phyloP scores from a whole-genome alignment of 1,140 invertebrate genomes.

The Drosophila ambigua region DNA sequence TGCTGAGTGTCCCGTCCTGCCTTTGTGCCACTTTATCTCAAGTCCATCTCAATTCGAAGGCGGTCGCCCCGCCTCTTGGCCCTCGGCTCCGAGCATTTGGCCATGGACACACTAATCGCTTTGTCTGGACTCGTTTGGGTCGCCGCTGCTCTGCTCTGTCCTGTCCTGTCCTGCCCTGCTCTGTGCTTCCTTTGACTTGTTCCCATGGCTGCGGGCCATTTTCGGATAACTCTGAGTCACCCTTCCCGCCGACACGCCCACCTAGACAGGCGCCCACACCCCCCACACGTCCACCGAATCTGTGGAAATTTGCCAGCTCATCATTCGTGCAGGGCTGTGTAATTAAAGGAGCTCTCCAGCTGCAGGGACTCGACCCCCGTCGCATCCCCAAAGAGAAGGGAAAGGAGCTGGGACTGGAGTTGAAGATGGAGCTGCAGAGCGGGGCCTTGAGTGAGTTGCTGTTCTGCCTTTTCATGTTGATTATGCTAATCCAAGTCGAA shows the following conservation, averaged over 20 bases:
- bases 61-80: not conserved
- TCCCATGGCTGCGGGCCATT: slow-evolving; percentile 62
- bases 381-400: slow-evolving; percentile 23
- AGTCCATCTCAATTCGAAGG: slow-evolving; percentile 74
- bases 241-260: slow-evolving; percentile 29
- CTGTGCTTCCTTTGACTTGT: slow-evolving; percentile 31
- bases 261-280: slow-evolving; percentile 21
- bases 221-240: slow-evolving; percentile 73
- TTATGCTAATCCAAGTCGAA: slow-evolving; percentile 76
- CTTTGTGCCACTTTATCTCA: slow-evolving; percentile 65
- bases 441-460: slow-evolving; percentile 54
- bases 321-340: slow-evolving; percentile 73
- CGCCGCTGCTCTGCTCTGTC: not conserved
- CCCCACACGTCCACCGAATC: slow-evolving; percentile 38
- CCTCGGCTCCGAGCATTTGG: slow-evolving; percentile 16
- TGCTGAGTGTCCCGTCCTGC: not conserved
- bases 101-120: slow-evolving; percentile 63
- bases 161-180: not conserved
- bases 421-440: slow-evolving; percentile 5
- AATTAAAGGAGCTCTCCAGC: slow-evolving; percentile 64
- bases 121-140: slow-evolving; percentile 45
- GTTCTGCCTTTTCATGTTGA: slow-evolving; percentile 77
- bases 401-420: slow-evolving; percentile 13
- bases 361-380: slow-evolving; percentile 58
- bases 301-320: slow-evolving; percentile 71